Conservation (phyloP, 2,888 invertebrate species). For the Gastracanthus pulcherrimus region DNA sequence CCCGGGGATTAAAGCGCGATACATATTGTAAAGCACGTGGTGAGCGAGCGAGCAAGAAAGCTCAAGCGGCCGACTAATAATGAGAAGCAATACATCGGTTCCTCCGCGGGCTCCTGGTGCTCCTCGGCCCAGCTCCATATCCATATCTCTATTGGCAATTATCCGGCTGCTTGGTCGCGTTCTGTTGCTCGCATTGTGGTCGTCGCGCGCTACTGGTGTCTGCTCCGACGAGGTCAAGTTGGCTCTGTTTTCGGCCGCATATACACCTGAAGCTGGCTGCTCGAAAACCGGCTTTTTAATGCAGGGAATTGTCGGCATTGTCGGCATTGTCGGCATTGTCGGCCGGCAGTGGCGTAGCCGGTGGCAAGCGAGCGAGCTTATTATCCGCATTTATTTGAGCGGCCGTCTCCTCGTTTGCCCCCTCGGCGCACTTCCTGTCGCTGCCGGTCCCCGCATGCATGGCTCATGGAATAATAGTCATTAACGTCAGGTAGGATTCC, state of each 20-base stretch:
- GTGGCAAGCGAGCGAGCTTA: not conserved
- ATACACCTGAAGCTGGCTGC: not conserved
- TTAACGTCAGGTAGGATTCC: conserved; percentile 50
- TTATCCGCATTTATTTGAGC: conserved; percentile 18
- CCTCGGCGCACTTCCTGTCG: conserved; percentile 32
- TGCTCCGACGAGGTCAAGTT: not conserved
- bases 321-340: too few relatives aligned
- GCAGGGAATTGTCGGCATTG: too few relatives aligned
- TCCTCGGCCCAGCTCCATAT: too few relatives aligned
- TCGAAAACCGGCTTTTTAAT: conserved; percentile 6
- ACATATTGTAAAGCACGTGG: not conserved
- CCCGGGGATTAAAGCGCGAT: not conserved
- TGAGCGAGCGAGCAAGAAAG: not conserved
- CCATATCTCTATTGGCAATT: too few relatives aligned
- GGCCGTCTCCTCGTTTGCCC: conserved; percentile 17
- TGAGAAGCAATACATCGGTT: not conserved
- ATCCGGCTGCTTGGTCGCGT: not conserved
- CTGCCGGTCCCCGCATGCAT: not conserved
- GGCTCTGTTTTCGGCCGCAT: not conserved
- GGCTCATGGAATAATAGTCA: conserved; percentile 43
- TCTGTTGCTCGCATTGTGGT: not conserved
- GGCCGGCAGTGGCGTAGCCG: too few relatives aligned
- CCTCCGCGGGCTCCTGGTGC: not conserved
- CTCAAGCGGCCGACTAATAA: not conserved
- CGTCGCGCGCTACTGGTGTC: not conserved